Percentiles rank a stretch among this genome's conserved stretches.
Evolutionary conservation across 2,113 vertebrate species (phyloP).

Genomic region (Tringa solitaria): DNA sequence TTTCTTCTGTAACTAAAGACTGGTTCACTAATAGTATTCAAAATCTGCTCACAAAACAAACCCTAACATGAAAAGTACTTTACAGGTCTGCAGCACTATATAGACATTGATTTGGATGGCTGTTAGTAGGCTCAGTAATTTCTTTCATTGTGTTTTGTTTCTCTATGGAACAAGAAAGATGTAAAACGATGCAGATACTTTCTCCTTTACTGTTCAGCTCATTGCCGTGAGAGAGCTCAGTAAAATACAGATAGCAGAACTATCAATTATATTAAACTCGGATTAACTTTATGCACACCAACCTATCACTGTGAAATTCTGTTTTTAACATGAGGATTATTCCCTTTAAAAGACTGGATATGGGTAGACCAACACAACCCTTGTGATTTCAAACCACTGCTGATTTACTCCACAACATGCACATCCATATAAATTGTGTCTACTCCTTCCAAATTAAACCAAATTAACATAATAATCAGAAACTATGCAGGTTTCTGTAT

Average conservation of each 20-base stretch:
- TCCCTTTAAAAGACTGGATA: neutral
- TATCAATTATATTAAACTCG: neutral
- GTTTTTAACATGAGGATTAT: neutral
- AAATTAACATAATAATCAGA: neutral
- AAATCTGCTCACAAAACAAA: conserved; percentile 18
- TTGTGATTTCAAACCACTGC: neutral
- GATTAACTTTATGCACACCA: neutral
- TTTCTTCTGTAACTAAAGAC: conserved; percentile 19
- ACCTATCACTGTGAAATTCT: neutral
- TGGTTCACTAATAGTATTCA: conserved; percentile 20
- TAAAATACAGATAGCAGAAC: neutral
- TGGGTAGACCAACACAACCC: neutral
- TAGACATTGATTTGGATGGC: neutral
- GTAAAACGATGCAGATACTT: neutral
- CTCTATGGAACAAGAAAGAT: neutral
- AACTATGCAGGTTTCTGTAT: neutral
- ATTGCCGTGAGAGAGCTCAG: neutral
- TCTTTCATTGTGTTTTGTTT: neutral
- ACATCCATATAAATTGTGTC: neutral
- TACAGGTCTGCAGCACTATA: neutral
- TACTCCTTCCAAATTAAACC: neutral
- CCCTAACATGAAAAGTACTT: neutral
- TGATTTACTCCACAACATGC: neutral
- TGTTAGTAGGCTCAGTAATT: neutral
- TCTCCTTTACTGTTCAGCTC: neutral